Conservation (phyloP, 1,140 invertebrate genomes). For the Littorina saxatilis region DNA sequence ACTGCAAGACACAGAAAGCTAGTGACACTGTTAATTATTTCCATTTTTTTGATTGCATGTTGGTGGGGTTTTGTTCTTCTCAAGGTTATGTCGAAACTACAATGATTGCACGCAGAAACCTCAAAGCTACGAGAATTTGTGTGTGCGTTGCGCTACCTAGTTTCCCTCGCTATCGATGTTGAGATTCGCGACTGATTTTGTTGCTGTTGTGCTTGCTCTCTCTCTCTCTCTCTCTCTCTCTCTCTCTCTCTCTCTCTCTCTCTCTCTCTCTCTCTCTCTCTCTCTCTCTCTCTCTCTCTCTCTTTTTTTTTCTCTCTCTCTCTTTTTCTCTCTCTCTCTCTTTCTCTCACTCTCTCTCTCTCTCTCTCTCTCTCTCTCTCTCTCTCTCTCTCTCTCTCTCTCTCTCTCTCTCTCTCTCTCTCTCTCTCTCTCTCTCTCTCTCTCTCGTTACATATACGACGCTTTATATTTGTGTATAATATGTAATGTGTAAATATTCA, state of each 20-base stretch:
- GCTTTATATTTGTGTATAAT: background rate
- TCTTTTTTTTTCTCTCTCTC: background rate
- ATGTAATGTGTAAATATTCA: too few species aligned
- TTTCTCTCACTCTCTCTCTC: slow-evolving; percentile 27
- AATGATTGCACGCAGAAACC: background rate
- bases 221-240: background rate
- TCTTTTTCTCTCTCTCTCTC: background rate
- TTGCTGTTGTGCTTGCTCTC: background rate
- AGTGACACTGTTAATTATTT: too few species aligned
- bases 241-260: slow-evolving; percentile 27
- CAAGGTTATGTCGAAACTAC: background rate
- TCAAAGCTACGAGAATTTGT: background rate
- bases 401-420: background rate
- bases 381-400: slow-evolving; percentile 11
- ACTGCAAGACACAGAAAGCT: too few species aligned
- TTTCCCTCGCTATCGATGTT: background rate
- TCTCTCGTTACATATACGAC: background rate
- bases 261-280: slow-evolving; percentile 25
- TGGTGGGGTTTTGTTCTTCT: too few species aligned
- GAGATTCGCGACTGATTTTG: too few species aligned
- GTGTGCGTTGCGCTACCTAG: background rate
- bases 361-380: slow-evolving; percentile 6
- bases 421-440: slow-evolving; percentile 9
- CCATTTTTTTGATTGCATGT: too few species aligned
- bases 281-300: slow-evolving; percentile 3